Evolutionary conservation across 2,113 vertebrate genomes (phyloP).

Genomic region (Erythrocercus mccallii): DNA sequence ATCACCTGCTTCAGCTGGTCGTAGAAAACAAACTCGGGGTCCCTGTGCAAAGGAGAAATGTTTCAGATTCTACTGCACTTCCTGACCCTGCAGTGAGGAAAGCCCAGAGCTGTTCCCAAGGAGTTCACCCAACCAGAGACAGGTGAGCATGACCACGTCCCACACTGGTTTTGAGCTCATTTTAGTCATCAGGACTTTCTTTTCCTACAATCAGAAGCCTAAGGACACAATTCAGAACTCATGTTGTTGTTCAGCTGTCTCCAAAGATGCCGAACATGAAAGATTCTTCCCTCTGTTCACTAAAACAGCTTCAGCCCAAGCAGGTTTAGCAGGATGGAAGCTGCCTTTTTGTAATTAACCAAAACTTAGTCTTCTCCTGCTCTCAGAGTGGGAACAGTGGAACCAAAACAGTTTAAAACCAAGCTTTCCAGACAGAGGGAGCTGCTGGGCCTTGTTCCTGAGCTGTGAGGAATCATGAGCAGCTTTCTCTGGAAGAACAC

Average conservation of each 20-base stretch:
- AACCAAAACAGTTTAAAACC: neutral
- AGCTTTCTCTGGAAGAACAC: neutral
- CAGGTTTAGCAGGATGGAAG: neutral
- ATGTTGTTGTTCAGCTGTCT: neutral
- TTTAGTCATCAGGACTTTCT: neutral
- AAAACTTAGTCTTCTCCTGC: neutral
- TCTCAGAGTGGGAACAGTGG: neutral
- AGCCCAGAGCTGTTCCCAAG: neutral
- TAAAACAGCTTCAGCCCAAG: neutral
- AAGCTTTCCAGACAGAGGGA: neutral
- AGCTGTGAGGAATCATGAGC: neutral
- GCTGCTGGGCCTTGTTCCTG: neutral
- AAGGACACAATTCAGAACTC: neutral
- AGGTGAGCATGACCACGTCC: neutral
- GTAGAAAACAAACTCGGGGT: constrained; percentile 98
- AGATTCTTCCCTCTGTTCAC: neutral
- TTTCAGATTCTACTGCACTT: neutral
- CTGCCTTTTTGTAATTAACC: neutral
- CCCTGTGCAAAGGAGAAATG: constrained; percentile 71
- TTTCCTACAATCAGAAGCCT: neutral
- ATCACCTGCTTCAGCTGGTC: constrained; percentile 98
- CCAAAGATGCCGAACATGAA: neutral
- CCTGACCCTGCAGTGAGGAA: neutral
- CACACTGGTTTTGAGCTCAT: neutral
- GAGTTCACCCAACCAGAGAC: neutral